Percentiles rank a stretch among this genome's conserved stretches.
Conservation (phyloP, 2,888 invertebrate genomes). For the Tupiocoris notatus region DNA sequence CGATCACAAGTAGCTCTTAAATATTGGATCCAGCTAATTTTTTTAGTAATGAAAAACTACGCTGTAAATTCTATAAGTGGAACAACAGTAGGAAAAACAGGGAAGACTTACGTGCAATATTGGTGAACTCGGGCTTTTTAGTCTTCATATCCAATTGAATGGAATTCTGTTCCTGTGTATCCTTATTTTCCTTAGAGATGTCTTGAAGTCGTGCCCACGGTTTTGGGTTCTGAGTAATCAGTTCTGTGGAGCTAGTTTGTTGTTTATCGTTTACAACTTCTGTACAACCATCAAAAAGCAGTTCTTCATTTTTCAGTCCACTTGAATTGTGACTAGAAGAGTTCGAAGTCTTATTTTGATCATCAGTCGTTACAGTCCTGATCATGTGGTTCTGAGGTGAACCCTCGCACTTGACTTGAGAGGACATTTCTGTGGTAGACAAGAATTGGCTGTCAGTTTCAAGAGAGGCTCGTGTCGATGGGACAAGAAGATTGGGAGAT, state of each 20-base stretch:
- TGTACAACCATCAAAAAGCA: slow-evolving; percentile 5
- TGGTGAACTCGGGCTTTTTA: slow-evolving; percentile 8
- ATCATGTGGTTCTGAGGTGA: background rate
- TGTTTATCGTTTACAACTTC: slow-evolving; percentile 9
- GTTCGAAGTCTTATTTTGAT: slow-evolving; percentile 13
- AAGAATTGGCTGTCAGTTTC: slow-evolving; percentile 7
- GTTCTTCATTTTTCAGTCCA: slow-evolving; percentile 30
- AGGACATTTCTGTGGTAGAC: background rate
- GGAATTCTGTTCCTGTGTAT: background rate
- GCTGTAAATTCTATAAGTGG: background rate
- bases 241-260: background rate
- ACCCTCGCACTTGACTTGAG: slow-evolving; percentile 3
- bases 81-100: no score
- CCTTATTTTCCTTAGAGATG: slow-evolving; percentile 16
- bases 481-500: slow-evolving; percentile 23
- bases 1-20: no score
- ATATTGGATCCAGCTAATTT: no score
- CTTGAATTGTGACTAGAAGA: slow-evolving; percentile 21
- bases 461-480: background rate
- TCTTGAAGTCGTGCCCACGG: slow-evolving; percentile 23
- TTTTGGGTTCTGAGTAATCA: slow-evolving; percentile 12
- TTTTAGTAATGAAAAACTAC: background rate
- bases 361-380: slow-evolving; percentile 11
- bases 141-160: background rate
- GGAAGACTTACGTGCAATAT: slow-evolving; percentile 2